Base-by-base conservation (phyloP, 1,140 invertebrate species). In the Dufourea novaeangliae region DNA sequence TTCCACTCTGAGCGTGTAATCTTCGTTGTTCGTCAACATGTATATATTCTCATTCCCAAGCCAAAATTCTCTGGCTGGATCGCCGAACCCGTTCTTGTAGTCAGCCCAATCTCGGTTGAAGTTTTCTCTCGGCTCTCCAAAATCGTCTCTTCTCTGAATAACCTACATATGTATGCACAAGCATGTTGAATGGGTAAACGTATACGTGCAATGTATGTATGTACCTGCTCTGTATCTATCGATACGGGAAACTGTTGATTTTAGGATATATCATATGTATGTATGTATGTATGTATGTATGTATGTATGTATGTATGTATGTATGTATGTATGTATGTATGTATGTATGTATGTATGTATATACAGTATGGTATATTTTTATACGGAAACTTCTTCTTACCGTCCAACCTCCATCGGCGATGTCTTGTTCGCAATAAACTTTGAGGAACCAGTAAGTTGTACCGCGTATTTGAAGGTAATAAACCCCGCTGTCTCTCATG, bases 91-190 rank as follows among this genome's bases (percentile, higher is more conserved):
- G 86, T 98, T 97, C 90, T 98, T 97, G 90, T 99, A 99, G 87
- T 98, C 97, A n/a, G 96, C 94, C 98, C 98, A 99, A 87, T 98
- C 97, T 17, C 97, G 93, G 89, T 98, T 97, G 93, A 99, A 99
- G 89, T 97, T 98, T 89, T 98, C 97, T 14, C 97, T 94, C 0
- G 96, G 95, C 11, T 97, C 95, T 0, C 96, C 96, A 84, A 96
- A 97, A 86, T 98, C 97, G 79, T 98, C 97, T 57, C 97, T 93
- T 56, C 97, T 93, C 94, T 98, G 97, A 79, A 98, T 97, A 0
- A 98, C 96, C 97, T 98, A 17, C 20, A 0, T 17, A 8, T 8
- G 34, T n/a, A n/a, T n/a, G n/a, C n/a, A n/a, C n/a, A n/a, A n/a
- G n/a, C n/a, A n/a, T n/a, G n/a, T n/a, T n/a, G n/a, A n/a, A n/a